phyloP scores from a whole-genome alignment of 2,888 invertebrate species.

The Latheticus oryzae region DNA sequence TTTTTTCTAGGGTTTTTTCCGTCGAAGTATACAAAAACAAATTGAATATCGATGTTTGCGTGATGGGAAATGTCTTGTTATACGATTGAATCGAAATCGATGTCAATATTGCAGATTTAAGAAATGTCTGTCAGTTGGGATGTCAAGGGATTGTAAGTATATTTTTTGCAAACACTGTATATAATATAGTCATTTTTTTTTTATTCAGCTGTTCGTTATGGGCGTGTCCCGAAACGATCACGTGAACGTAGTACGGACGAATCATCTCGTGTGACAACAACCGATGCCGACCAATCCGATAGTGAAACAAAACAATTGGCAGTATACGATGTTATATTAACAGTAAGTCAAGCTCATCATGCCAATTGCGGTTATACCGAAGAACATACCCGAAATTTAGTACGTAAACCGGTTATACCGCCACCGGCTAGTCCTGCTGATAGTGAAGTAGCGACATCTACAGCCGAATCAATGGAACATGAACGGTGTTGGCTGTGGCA shows the following conservation, averaged over 20 bases:
- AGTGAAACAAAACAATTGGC: slow-evolving; percentile 71
- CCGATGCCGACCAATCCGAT: slow-evolving; percentile 63
- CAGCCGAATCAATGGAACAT: slow-evolving; percentile 56
- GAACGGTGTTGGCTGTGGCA: slow-evolving; percentile 84
- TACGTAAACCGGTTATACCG: slow-evolving; percentile 76
- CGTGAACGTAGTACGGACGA: slow-evolving; percentile 79
- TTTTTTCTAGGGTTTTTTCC: slow-evolving; percentile 87
- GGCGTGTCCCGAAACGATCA: slow-evolving; percentile 93
- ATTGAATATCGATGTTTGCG: slow-evolving; percentile 95
- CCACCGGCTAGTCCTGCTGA: slow-evolving; percentile 58
- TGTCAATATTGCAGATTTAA: slow-evolving; percentile 97
- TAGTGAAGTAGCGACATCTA: slow-evolving; percentile 68
- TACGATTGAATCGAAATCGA: slow-evolving; percentile 92
- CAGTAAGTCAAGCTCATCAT: slow-evolving; percentile 86
- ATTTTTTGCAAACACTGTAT: neutral
- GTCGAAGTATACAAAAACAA: slow-evolving; percentile 95
- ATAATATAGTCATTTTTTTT: neutral
- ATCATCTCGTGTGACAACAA: slow-evolving; percentile 65
- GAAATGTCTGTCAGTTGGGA: slow-evolving; percentile 95
- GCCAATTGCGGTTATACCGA: slow-evolving; percentile 90
- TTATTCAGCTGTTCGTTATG: slow-evolving; percentile 90
- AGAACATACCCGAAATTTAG: slow-evolving; percentile 79
- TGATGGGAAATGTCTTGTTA: slow-evolving; percentile 94
- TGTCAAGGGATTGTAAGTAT: slow-evolving; percentile 96
- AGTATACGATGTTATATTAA: slow-evolving; percentile 82